A percentile compares a stretch with the other conserved stretches of the same genome.
Conservation (phyloP, 2,888 invertebrate species). For the Diarsia rubi region DNA sequence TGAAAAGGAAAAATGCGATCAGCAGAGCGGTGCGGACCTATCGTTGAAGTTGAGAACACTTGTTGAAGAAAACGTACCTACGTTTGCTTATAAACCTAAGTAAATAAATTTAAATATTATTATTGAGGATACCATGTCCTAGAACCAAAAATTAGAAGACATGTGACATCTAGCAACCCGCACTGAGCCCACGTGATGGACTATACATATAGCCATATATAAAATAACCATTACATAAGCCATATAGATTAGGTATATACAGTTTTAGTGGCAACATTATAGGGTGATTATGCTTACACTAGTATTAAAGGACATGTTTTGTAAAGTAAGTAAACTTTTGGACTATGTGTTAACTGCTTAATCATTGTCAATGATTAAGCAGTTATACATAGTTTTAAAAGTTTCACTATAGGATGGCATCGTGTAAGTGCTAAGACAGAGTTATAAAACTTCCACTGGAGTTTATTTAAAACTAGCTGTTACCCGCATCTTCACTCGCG, state of each 20-base stretch:
- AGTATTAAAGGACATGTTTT: background rate
- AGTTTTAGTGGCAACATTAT: too few relatives aligned
- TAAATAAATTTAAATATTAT: background rate
- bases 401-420: too few relatives aligned
- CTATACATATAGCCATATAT: too few relatives aligned
- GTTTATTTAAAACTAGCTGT: background rate
- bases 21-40: constrained; percentile 49
- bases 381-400: too few relatives aligned
- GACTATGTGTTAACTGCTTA: background rate
- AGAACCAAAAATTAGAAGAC: too few relatives aligned
- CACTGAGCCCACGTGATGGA: too few relatives aligned
- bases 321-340: background rate
- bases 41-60: constrained; percentile 48
- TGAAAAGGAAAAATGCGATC: constrained; percentile 68
- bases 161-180: too few relatives aligned
- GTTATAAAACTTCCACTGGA: background rate
- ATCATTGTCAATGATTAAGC: too few relatives aligned
- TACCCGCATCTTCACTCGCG: background rate
- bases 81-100: background rate
- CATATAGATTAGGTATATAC: too few relatives aligned
- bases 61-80: constrained; percentile 30
- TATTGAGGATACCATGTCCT: too few relatives aligned
- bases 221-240: too few relatives aligned
- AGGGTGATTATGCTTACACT: too few relatives aligned
- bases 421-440: background rate